Conservation (phyloP, 2,113 vertebrate species). For the Daubentonia madagascariensis region DNA sequence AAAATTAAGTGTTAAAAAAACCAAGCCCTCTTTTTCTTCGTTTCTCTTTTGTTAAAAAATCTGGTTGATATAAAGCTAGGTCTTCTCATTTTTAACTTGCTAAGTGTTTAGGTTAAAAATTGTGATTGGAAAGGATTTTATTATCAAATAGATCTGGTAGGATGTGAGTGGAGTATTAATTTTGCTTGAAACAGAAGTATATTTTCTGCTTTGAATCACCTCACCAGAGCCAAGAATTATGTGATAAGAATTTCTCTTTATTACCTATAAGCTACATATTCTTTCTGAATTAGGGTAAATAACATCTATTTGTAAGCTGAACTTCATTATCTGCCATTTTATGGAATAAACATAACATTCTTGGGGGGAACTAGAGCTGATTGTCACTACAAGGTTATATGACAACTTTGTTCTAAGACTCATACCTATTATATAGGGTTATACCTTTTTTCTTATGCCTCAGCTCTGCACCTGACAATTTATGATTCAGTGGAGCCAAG, state of each 20-base stretch:
- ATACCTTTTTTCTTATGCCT: constrained; percentile 52
- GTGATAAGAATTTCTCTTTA: constrained; percentile 25
- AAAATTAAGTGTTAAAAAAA: constrained; percentile 25
- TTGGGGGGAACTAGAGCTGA: constrained; percentile 52
- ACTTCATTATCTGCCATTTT: constrained; percentile 2
- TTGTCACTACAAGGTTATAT: constrained; percentile 69
- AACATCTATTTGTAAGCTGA: constrained; percentile 41
- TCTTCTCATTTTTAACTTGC: constrained; percentile 30
- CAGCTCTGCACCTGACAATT: constrained; percentile 70
- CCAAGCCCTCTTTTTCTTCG: not conserved
- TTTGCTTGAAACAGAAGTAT: constrained; percentile 26
- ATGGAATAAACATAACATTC: constrained; percentile 30
- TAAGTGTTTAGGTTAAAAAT: constrained; percentile 34
- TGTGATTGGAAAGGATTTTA: constrained; percentile 22
- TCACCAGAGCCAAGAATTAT: not conserved
- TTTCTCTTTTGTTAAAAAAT: not conserved
- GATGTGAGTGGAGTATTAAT: constrained; percentile 16
- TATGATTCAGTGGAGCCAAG: constrained; percentile 60
- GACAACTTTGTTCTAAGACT: constrained; percentile 77
- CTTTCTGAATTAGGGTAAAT: constrained; percentile 30
- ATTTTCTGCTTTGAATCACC: constrained; percentile 18
- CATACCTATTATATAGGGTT: constrained; percentile 82
- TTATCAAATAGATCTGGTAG: constrained; percentile 26
- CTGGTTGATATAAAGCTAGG: not conserved
- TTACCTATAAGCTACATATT: constrained; percentile 25